Percentiles rank a stretch among this genome's conserved stretches.
Evolutionary conservation across 2,797 vertebrate species (phyloP).

Genomic region (Acomys russatus): DNA sequence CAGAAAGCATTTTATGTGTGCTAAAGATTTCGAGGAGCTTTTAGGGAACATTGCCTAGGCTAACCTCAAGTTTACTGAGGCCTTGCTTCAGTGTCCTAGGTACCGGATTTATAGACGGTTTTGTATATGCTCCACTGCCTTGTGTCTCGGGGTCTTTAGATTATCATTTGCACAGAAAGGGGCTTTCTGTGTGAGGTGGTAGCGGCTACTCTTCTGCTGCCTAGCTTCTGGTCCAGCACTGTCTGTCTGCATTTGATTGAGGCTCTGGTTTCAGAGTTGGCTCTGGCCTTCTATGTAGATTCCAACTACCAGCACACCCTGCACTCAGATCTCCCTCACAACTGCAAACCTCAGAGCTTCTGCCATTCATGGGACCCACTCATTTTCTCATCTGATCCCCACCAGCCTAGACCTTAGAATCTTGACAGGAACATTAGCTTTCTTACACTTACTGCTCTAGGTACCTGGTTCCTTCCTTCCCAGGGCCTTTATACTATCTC

Average conservation of each 20-base stretch:
- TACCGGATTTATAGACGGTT: neutral
- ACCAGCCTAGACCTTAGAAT: neutral
- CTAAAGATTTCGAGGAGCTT: neutral
- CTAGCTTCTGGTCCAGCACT: too few relatives aligned
- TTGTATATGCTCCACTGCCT: neutral
- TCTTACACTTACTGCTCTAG: neutral
- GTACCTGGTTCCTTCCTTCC: accelerated
- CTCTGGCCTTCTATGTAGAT: neutral
- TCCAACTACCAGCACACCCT: neutral
- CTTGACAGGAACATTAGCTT: neutral
- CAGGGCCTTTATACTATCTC: neutral
- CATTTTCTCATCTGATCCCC: neutral
- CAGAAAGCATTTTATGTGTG: neutral
- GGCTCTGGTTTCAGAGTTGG: neutral
- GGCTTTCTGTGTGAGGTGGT: neutral
- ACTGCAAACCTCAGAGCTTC: neutral
- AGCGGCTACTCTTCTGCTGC: neutral
- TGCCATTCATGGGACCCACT: neutral
- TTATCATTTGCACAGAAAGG: too few relatives aligned
- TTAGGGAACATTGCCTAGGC: neutral
- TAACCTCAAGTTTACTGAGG: neutral
- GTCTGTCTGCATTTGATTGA: neutral
- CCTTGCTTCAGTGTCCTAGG: neutral
- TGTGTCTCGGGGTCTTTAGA: neutral
- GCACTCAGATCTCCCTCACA: neutral